Conservation (phyloP, 2,888 invertebrate genomes). For the Sphaeridia pumilis region DNA sequence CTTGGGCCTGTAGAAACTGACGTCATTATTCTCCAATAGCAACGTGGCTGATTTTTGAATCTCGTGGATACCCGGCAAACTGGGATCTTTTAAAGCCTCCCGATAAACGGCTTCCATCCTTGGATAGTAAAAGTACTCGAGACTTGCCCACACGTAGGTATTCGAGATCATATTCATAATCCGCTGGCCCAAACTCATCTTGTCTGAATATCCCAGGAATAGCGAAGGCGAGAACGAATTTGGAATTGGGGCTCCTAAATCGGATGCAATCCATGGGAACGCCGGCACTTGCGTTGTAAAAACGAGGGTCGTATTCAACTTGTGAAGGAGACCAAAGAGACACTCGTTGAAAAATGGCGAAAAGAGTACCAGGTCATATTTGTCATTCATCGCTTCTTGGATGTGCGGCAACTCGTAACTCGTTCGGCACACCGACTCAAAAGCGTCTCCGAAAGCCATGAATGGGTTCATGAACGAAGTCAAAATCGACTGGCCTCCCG, state of each 20-base stretch:
- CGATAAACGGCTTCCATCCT: slow-evolving; percentile 16
- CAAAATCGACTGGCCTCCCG: not conserved
- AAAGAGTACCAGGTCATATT: slow-evolving; percentile 9
- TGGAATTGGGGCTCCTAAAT: slow-evolving; percentile 8
- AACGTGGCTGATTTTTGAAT: slow-evolving; percentile 31
- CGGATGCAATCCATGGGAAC: not conserved
- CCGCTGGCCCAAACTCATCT: slow-evolving; percentile 10
- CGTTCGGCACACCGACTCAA: not conserved
- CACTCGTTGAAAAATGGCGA: slow-evolving; percentile 14
- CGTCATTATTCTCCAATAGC: slow-evolving; percentile 35
- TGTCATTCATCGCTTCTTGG: slow-evolving; percentile 1
- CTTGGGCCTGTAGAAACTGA: slow-evolving; percentile 24
- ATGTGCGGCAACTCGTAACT: not conserved
- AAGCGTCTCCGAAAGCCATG: not conserved
- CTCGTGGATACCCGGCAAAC: slow-evolving; percentile 26
- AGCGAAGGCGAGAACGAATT: slow-evolving; percentile 11
- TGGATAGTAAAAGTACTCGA: slow-evolving; percentile 38
- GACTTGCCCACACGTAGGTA: slow-evolving; percentile 37
- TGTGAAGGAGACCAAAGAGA: slow-evolving; percentile 9
- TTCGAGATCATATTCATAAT: not conserved
- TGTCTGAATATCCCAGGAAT: slow-evolving; percentile 2
- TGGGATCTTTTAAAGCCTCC: slow-evolving; percentile 11
- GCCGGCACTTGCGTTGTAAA: not conserved
- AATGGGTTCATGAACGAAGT: not conserved
- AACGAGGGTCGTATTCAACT: slow-evolving; percentile 7